phyloP scores from a whole-genome alignment of 2,113 vertebrate species.

The Myxocyprinus asiaticus region DNA sequence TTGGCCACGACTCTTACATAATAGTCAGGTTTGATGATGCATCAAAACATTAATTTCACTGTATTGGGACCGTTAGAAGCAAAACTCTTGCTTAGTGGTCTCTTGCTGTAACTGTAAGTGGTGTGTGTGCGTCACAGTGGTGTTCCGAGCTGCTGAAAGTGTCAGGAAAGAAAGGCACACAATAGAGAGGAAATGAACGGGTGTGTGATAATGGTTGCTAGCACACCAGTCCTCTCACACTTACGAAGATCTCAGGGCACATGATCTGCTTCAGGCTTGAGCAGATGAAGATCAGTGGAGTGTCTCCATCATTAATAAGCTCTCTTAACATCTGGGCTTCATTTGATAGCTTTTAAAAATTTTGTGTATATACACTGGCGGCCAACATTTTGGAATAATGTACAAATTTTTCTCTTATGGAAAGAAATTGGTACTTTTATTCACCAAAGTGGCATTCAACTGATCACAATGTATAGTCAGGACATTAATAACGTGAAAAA shows the following conservation, averaged over 20 bases:
- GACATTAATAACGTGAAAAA: too few relatives aligned
- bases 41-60: neutral
- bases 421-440: too few relatives aligned
- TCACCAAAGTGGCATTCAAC: too few relatives aligned
- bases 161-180: slow-evolving; percentile 49
- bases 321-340: neutral
- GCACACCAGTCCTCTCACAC: slow-evolving; percentile 6
- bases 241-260: neutral
- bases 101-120: slow-evolving; percentile 37
- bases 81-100: neutral
- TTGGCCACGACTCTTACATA: neutral
- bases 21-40: neutral
- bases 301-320: neutral
- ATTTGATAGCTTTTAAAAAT: neutral
- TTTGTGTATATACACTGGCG: too few relatives aligned
- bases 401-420: too few relatives aligned
- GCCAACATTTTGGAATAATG: too few relatives aligned
- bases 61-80: too few relatives aligned
- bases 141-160: slow-evolving; percentile 41
- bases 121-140: slow-evolving; percentile 39
- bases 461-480: too few relatives aligned
- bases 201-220: slow-evolving; percentile 25
- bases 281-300: slow-evolving; percentile 6
- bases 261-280: slow-evolving; percentile 19
- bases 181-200: slow-evolving; percentile 46